Conservation (phyloP, 2,888 invertebrate species). For the Suillia variegata region DNA sequence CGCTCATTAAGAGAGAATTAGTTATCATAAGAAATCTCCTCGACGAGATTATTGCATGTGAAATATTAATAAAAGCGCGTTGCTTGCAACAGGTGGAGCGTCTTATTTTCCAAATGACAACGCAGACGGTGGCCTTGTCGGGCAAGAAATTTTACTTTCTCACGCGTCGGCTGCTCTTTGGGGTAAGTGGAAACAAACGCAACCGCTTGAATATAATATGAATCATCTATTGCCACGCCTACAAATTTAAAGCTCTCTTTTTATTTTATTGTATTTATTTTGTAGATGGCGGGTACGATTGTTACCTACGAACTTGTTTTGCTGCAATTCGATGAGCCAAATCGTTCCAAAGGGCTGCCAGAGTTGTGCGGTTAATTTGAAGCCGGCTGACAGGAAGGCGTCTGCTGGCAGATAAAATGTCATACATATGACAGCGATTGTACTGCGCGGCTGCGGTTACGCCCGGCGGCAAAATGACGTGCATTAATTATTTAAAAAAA, state of each 20-base stretch:
- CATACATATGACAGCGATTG: not conserved
- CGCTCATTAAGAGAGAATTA: no score
- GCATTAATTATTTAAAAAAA: not conserved
- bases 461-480: not conserved
- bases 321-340: conserved; percentile 65
- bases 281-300: conserved; percentile 68
- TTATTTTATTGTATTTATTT: not conserved
- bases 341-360: conserved; percentile 48
- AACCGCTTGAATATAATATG: not conserved
- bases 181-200: conserved; percentile 61
- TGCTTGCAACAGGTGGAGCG: conserved; percentile 64
- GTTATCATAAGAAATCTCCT: no score
- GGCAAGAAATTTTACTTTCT: conserved; percentile 69
- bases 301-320: conserved; percentile 72
- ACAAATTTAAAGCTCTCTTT: not conserved
- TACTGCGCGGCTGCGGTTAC: conserved; percentile 4
- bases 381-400: not conserved
- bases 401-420: not conserved
- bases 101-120: conserved; percentile 66
- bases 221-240: not conserved
- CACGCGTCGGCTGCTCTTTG: conserved; percentile 66
- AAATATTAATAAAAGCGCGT: not conserved
- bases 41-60: not conserved
- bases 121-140: conserved; percentile 65
- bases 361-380: conserved; percentile 46